Percentiles rank a stretch among this genome's conserved stretches.
phyloP scores from a whole-genome alignment of 2,888 invertebrate genomes.

The Apotomis capreana region DNA sequence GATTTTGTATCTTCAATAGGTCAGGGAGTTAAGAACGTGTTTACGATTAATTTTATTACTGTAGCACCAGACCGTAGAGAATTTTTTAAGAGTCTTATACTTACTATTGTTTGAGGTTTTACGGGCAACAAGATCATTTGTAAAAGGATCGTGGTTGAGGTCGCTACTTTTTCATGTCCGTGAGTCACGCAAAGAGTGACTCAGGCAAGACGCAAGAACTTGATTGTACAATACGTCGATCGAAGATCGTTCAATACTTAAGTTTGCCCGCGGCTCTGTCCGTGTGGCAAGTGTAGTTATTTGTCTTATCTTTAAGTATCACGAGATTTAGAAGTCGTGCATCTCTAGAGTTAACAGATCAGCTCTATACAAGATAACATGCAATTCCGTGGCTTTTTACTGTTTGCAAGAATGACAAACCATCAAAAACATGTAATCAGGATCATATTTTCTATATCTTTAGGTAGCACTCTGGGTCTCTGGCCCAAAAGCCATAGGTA shows the following conservation, averaged over 20 bases:
- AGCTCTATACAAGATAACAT: too few relatives aligned
- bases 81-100: constrained; percentile 28
- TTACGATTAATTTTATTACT: constrained; percentile 26
- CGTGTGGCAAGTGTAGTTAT: too few relatives aligned
- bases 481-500: too few relatives aligned
- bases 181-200: constrained; percentile 46
- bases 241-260: not conserved
- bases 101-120: constrained; percentile 46
- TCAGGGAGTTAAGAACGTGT: constrained; percentile 19
- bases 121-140: constrained; percentile 46
- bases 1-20: constrained; percentile 14
- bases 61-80: constrained; percentile 23
- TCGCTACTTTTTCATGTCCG: constrained; percentile 54
- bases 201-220: constrained; percentile 29
- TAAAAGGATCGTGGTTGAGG: constrained; percentile 49
- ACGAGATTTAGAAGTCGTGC: too few relatives aligned
- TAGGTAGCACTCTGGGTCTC: too few relatives aligned
- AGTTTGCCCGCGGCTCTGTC: not conserved
- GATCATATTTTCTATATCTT: too few relatives aligned
- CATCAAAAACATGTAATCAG: too few relatives aligned
- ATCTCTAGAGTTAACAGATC: too few relatives aligned
- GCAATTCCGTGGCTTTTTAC: too few relatives aligned
- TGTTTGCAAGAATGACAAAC: too few relatives aligned
- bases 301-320: too few relatives aligned
- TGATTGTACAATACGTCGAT: not conserved